Base-by-base conservation (phyloP, 2,113 vertebrate genomes). In the Dolichallabes microphthalmus region DNA sequence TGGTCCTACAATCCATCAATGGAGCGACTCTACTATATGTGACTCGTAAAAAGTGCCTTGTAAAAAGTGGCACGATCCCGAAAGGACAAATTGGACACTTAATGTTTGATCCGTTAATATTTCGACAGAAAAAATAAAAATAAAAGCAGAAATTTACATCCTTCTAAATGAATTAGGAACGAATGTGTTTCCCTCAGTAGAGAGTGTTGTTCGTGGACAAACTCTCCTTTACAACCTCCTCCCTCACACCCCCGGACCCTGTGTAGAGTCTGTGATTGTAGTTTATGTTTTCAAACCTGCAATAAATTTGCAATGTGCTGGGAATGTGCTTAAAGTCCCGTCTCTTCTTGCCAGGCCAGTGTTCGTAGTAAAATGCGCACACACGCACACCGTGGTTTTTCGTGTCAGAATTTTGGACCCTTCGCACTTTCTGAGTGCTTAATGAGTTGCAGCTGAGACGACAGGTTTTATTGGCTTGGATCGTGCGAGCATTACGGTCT, bases 371-470 rank as follows among this genome's bases (percentile, higher is more conserved):
- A 68, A 55, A 32, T n/a, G n/a, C 25, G 52, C 25, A 58, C 79
- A 71, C 76, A 58, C 35, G 14, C 19, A 5, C 58, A 35, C 32
- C 32, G 32, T 52, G 52, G 27, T 35, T 45, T 45, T 39, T 27
- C 22, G 12, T 63, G 68, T 89, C 58, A 19, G 57, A 61, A 68
- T 76, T 75, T 63, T 63, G 53, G 66, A 64, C 55, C 84, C 57
- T 77, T 85, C 22, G 30, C 78, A 68, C 85, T 77, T 83, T 89
- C 60, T 78, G 68, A 71, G 53, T 13, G 73, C 76, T 89, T 95
- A 94, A 95, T 94, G 90, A 91, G 92, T 89, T 92, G 92, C 94
- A 94, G 92, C 93, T 94, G 93, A 93, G 89, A 89, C 82, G 22
- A 91, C 90, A 90, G 89, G 83, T 91, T 93, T 94, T 91, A 93